Conservation (phyloP, 2,113 vertebrate species). For the Corvus cornix region DNA sequence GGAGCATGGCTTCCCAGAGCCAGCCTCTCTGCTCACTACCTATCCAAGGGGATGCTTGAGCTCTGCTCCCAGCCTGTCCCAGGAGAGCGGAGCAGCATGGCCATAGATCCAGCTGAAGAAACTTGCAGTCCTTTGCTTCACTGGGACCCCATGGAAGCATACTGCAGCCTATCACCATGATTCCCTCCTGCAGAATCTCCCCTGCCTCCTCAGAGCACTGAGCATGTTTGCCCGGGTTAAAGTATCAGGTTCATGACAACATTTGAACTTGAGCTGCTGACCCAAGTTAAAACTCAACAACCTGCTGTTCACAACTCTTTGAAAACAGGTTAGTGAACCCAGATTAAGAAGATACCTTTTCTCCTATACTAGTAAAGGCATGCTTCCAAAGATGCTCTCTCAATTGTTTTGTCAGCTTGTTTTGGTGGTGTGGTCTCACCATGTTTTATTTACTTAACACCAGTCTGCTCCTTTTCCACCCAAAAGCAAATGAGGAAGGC, state of each 20-base stretch:
- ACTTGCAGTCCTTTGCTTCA: not conserved
- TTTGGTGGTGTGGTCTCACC: not conserved
- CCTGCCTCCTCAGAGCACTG: not conserved
- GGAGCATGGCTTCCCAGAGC: not conserved
- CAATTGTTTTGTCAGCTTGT: not conserved
- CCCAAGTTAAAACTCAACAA: not conserved
- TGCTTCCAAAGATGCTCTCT: not conserved
- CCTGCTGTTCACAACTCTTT: not conserved
- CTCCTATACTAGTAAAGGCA: not conserved
- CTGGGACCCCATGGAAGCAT: not conserved
- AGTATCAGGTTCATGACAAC: not conserved
- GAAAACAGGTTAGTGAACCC: not conserved
- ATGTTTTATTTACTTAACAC: not conserved
- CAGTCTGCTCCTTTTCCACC: not conserved
- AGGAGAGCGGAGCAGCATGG: accelerated
- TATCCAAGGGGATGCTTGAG: not conserved
- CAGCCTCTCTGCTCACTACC: not conserved
- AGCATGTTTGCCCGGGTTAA: accelerated
- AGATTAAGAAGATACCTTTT: not conserved
- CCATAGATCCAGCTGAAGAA: not conserved
- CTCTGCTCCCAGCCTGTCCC: not conserved
- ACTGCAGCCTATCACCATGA: accelerated
- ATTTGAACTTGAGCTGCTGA: not conserved
- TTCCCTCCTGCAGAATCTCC: not conserved
- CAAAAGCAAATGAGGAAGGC: not conserved